Evolutionary conservation across 2,888 invertebrate species (phyloP).

Genomic region (Schizotus pectinicornis): DNA sequence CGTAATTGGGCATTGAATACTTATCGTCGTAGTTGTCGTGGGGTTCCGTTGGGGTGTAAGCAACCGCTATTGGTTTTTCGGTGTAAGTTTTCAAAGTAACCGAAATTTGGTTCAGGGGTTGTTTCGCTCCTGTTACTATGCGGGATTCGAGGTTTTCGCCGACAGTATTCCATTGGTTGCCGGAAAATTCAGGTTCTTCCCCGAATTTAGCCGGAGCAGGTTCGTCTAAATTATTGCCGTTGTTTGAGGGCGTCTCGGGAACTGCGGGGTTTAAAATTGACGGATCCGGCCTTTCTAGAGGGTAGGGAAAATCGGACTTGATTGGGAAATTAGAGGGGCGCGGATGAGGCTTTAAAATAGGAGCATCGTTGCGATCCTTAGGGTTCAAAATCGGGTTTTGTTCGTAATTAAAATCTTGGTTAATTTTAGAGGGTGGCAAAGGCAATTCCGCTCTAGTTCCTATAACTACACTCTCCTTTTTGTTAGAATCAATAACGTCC

Average conservation of each 20-base stretch:
- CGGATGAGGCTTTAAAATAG: constrained; percentile 57
- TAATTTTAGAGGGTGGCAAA: constrained; percentile 54
- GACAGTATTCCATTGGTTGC: constrained; percentile 57
- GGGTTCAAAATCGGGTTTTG: constrained; percentile 59
- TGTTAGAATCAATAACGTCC: constrained; percentile 55
- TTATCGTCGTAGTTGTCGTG: constrained; percentile 44
- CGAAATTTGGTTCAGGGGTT: constrained; percentile 49
- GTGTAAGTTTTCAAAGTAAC: constrained; percentile 57
- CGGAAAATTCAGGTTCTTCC: constrained; percentile 43
- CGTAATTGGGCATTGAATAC: constrained; percentile 60
- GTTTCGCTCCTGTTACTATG: constrained; percentile 53
- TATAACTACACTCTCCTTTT: constrained; percentile 63
- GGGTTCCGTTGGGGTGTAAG: constrained; percentile 66
- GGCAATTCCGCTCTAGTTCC: constrained; percentile 63
- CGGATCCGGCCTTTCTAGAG: constrained; percentile 66
- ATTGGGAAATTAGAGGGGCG: constrained; percentile 49
- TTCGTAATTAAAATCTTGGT: constrained; percentile 52
- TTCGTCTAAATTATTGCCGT: constrained; percentile 53
- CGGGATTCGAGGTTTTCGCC: constrained; percentile 56
- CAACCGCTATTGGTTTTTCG: constrained; percentile 69
- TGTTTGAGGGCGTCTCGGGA: constrained; percentile 53
- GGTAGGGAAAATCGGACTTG: constrained; percentile 70
- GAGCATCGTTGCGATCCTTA: constrained; percentile 56
- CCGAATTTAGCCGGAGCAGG: constrained; percentile 25
- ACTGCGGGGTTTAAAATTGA: constrained; percentile 51